Conservation (phyloP, 2,113 vertebrate genomes). For the Maccullochella peelii region DNA sequence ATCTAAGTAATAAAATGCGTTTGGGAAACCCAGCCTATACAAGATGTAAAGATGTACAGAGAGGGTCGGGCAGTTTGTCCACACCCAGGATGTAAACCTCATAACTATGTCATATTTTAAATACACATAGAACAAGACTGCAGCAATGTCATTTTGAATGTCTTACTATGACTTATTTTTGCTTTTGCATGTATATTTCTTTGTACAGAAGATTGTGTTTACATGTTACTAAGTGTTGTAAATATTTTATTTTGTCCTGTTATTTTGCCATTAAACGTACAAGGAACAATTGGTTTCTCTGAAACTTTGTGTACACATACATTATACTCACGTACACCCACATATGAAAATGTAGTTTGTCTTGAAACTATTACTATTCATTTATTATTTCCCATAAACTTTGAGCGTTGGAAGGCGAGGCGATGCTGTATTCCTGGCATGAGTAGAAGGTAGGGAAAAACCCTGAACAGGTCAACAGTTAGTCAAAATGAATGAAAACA, state of each 20-base stretch:
- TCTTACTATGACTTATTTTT: constrained; percentile 88
- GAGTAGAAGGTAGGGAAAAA: constrained; percentile 18
- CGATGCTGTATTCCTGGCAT: constrained; percentile 11
- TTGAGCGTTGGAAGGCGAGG: background rate
- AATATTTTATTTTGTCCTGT: constrained; percentile 96
- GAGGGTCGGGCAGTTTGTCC: constrained; percentile 79
- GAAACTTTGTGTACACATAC: background rate
- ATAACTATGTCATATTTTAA: constrained; percentile 87
- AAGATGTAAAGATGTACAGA: constrained; percentile 94
- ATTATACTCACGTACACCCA: background rate
- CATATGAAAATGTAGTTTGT: background rate
- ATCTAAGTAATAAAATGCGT: constrained; percentile 60
- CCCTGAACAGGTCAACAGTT: background rate
- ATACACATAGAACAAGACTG: constrained; percentile 79
- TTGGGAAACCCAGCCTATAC: constrained; percentile 55
- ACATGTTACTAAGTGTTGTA: constrained; percentile 93
- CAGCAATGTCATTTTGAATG: constrained; percentile 85
- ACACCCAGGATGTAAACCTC: constrained; percentile 89
- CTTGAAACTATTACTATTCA: constrained; percentile 7
- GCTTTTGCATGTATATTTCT: constrained; percentile 98
- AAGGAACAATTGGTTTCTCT: constrained; percentile 77
- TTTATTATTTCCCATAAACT: constrained; percentile 38
- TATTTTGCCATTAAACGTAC: constrained; percentile 97
- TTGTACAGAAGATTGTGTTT: constrained; percentile 95
- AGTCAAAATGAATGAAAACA: background rate